Percentiles rank a stretch among this genome's conserved stretches.
These are phyloP conservation scores for Motacilla tschutschensis DNA, from an alignment of 2,113 vertebrate genomes.

Conservation along the genomic window DNA sequence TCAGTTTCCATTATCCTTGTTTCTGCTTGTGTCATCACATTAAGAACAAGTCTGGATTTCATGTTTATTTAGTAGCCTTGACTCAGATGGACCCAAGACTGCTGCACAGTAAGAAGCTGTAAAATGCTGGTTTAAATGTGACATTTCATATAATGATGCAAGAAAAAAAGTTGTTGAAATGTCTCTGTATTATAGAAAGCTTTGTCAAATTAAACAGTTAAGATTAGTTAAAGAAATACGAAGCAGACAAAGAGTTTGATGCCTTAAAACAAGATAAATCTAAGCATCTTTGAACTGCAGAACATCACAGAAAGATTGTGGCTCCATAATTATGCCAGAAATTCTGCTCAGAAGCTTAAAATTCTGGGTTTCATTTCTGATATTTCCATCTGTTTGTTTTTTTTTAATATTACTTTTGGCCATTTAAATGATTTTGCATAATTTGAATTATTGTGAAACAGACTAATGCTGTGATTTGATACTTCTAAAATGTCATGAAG, in stretches of 20 bases:
- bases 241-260: not conserved
- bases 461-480: not conserved
- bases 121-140: not conserved
- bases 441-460: not conserved
- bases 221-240: not conserved
- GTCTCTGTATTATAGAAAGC: not conserved
- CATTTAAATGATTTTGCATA: not conserved
- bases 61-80: not conserved
- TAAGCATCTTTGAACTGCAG: not conserved
- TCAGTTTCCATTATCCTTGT: not conserved
- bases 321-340: not conserved
- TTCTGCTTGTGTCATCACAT: not conserved
- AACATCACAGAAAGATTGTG: not conserved
- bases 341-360: not conserved
- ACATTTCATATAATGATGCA: not conserved
- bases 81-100: not conserved
- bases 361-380: not conserved
- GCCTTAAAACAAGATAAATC: not conserved
- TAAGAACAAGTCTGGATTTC: not conserved
- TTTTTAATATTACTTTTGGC: not conserved
- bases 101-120: not conserved
- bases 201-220: not conserved
- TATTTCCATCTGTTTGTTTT: not conserved
- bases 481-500: not conserved
- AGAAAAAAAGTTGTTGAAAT: not conserved